Percentiles rank a stretch among this genome's conserved stretches.
Evolutionary conservation across 1,140 invertebrate genomes (phyloP).

Genomic region (Lutraria rhynchaena): DNA sequence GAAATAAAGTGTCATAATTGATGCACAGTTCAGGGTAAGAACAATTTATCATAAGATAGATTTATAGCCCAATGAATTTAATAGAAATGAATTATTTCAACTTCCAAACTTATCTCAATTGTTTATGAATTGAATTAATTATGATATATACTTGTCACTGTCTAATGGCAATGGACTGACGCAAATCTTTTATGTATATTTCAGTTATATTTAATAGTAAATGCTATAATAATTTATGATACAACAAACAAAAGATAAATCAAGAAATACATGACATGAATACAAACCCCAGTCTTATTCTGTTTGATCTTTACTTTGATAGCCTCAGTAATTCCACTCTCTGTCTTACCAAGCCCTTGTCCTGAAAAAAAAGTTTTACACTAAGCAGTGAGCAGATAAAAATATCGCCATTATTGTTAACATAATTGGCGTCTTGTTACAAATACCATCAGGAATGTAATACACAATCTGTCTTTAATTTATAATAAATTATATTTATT

Average conservation of each 20-base stretch:
- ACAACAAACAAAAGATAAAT: too few species aligned
- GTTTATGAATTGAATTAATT: not conserved
- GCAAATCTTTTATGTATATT: too few species aligned
- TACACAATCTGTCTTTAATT: too few species aligned
- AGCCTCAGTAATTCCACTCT: conserved; percentile 88
- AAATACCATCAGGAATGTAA: too few species aligned
- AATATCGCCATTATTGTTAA: too few species aligned
- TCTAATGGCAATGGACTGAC: too few species aligned
- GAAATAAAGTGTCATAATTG: conserved; percentile 5
- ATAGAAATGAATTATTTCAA: not conserved
- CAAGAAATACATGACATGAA: too few species aligned
- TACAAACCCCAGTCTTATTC: conserved; percentile 86
- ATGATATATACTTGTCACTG: not conserved
- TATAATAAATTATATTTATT: too few species aligned
- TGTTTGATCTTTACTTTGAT: conserved; percentile 90
- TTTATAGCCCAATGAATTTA: not conserved
- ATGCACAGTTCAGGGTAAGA: not conserved
- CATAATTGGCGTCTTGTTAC: too few species aligned
- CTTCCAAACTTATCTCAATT: not conserved
- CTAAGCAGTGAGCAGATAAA: too few species aligned
- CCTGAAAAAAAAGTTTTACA: conserved; percentile 85
- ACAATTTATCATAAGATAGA: not conserved
- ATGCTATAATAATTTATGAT: too few species aligned
- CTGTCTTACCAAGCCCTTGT: conserved; percentile 90
- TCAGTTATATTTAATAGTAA: too few species aligned